Conservation (phyloP, 2,113 vertebrate genomes). For the Vulpes lagopus region DNA sequence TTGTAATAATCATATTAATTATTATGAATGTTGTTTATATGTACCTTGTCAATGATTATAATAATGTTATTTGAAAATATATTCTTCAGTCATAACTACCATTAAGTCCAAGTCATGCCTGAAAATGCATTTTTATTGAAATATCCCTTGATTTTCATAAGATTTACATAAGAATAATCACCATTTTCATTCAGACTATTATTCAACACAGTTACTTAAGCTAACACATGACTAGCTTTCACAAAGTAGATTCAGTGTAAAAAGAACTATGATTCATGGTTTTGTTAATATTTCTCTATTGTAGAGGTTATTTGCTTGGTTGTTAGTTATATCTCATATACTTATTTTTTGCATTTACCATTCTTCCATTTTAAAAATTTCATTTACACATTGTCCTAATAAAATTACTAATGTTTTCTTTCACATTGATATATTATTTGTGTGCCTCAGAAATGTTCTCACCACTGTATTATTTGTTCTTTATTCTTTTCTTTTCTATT, state of each 20-base stretch:
- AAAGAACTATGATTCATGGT: not conserved
- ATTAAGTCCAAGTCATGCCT: not conserved
- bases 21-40: not conserved
- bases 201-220: not conserved
- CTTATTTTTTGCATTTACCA: not conserved
- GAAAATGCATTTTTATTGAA: constrained; percentile 23
- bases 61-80: not conserved
- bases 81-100: not conserved
- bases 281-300: not conserved
- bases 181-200: not conserved
- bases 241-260: not conserved
- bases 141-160: constrained; percentile 4
- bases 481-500: not conserved
- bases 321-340: not conserved
- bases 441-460: not conserved
- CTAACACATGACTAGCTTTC: not conserved
- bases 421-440: not conserved
- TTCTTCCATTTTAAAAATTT: not conserved
- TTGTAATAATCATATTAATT: not conserved
- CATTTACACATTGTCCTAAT: not conserved
- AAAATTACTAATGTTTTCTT: not conserved
- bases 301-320: not conserved
- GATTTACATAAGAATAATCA: not conserved
- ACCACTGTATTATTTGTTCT: not conserved
- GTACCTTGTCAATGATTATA: not conserved